These are phyloP conservation scores for Pogoniulus pusillus DNA, from an alignment of 2,797 vertebrate species.

Conservation along the genomic window DNA sequence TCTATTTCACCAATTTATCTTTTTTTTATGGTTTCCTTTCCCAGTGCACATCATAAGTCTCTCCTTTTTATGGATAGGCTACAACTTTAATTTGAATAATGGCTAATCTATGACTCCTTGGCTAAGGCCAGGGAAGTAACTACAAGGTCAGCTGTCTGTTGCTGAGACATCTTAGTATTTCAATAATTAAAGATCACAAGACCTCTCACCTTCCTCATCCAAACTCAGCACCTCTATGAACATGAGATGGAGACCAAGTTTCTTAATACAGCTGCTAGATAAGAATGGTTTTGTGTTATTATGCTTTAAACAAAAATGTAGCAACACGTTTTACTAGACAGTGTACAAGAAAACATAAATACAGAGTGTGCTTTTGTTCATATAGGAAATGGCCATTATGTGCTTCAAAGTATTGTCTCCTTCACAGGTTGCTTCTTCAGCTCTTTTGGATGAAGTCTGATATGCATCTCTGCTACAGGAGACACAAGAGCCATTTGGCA, in stretches of 20 bases:
- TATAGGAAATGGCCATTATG: background rate
- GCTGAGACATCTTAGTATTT: background rate
- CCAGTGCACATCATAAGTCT: background rate
- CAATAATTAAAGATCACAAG: background rate
- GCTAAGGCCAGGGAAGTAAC: background rate
- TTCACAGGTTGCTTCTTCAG: background rate
- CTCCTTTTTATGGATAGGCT: background rate
- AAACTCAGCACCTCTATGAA: background rate
- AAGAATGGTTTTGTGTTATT: background rate
- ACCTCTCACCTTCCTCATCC: background rate
- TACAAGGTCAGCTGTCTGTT: background rate
- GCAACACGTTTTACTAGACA: background rate
- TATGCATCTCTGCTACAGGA: background rate
- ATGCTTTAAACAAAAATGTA: background rate
- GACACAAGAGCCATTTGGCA: background rate
- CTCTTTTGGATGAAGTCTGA: background rate
- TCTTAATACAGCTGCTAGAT: background rate
- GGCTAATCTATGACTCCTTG: background rate
- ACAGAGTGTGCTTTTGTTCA: rapidly evolving
- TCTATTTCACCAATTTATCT: background rate
- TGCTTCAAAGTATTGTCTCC: background rate
- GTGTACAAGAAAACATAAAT: background rate
- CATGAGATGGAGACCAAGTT: background rate
- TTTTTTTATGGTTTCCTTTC: background rate
- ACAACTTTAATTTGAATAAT: background rate